phyloP scores from a whole-genome alignment of 2,113 vertebrate genomes.

The Gasterosteus nipponicus region DNA sequence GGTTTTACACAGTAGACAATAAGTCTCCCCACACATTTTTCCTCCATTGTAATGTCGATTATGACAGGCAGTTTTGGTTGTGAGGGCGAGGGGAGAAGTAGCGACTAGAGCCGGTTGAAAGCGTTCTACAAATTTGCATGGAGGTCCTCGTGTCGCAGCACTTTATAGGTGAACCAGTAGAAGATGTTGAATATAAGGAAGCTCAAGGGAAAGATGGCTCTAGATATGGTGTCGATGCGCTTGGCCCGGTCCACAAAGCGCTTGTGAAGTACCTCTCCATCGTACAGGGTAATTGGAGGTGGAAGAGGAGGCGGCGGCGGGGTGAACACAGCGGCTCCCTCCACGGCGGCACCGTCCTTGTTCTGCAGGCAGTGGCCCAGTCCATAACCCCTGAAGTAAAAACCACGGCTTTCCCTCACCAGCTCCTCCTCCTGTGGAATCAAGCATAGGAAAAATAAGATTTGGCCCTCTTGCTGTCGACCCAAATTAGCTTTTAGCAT shows the following conservation, averaged over 20 bases:
- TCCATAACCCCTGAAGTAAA: constrained; percentile 89
- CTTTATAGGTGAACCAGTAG: constrained; percentile 95
- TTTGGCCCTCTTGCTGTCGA: constrained; percentile 52
- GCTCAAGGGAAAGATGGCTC: constrained; percentile 91
- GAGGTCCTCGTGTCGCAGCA: constrained; percentile 89
- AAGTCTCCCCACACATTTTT: constrained; percentile 38
- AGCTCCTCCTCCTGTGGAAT: constrained; percentile 85
- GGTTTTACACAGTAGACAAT: constrained; percentile 49
- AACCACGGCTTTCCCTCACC: constrained; percentile 83
- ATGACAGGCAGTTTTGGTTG: constrained; percentile 76
- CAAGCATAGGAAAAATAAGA: constrained; percentile 57
- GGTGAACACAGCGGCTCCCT: constrained; percentile 76
- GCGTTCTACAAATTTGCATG: constrained; percentile 81
- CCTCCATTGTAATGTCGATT: constrained; percentile 60
- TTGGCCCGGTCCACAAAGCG: constrained; percentile 88
- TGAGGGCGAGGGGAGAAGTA: constrained; percentile 44
- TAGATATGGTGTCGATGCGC: constrained; percentile 92
- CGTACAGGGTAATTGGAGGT: constrained; percentile 65
- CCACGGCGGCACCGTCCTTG: constrained; percentile 79
- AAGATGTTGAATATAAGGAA: constrained; percentile 96
- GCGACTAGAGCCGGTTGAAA: constrained; percentile 9
- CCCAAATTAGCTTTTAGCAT: constrained; percentile 33
- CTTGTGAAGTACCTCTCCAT: constrained; percentile 80
- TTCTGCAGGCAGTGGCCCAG: constrained; percentile 87
- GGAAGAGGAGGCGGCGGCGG: constrained; percentile 61